These are phyloP conservation scores for Drosophila auraria DNA, from an alignment of 1,140 invertebrate species.

Conservation along the genomic window DNA sequence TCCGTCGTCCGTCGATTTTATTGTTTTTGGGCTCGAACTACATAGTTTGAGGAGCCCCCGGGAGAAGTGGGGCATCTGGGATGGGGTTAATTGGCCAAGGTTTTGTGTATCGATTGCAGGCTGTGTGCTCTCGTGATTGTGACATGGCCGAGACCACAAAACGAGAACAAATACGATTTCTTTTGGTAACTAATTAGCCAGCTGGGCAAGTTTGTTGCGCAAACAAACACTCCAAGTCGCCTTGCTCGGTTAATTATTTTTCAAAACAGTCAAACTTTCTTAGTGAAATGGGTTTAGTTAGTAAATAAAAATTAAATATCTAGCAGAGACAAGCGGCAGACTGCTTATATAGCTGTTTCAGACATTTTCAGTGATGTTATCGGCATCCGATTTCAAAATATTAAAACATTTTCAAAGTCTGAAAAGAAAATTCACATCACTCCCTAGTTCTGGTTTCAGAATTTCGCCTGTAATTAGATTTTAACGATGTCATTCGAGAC, in stretches of 20 bases:
- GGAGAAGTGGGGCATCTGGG: background rate
- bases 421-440: background rate
- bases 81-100: slow-evolving; percentile 57
- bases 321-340: too few species aligned
- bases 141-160: slow-evolving; percentile 52
- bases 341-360: too few species aligned
- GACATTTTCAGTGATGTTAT: too few species aligned
- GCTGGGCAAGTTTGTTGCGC: slow-evolving; percentile 53
- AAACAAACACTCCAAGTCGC: slow-evolving; percentile 5
- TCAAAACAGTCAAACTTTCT: background rate
- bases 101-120: slow-evolving; percentile 48
- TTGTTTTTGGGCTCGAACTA: slow-evolving; percentile 35
- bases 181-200: slow-evolving; percentile 75
- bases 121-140: slow-evolving; percentile 39
- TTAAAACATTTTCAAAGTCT: background rate
- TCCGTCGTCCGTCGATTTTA: slow-evolving; percentile 18
- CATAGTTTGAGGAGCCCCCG: slow-evolving; percentile 6
- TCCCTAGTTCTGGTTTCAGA: background rate
- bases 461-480: slow-evolving; percentile 1
- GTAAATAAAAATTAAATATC: background rate
- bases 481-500: slow-evolving; percentile 6
- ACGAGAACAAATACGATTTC: slow-evolving; percentile 72
- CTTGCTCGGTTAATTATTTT: slow-evolving; percentile 8
- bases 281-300: background rate
- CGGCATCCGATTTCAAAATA: background rate